Percentiles rank a stretch among this genome's conserved stretches.
Evolutionary conservation across 2,113 vertebrate genomes (phyloP).

Genomic region (Onychostruthus taczanowskii): DNA sequence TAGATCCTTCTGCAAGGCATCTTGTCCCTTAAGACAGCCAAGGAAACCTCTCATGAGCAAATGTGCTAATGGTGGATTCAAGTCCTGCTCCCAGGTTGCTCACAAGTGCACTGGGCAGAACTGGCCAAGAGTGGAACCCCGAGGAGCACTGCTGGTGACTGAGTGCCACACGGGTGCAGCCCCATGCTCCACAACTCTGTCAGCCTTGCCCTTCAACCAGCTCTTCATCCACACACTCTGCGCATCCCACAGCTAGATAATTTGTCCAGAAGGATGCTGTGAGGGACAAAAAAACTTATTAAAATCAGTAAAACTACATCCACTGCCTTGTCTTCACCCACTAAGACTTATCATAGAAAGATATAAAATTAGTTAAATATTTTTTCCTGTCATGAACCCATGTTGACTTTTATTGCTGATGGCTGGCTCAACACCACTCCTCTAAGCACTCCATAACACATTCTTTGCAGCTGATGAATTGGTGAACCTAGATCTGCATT

Average conservation of each 20-base stretch:
- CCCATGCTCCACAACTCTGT: background rate
- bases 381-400: background rate
- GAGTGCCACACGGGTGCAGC: accelerated
- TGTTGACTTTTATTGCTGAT: background rate
- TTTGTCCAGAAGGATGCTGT: background rate
- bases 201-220: background rate
- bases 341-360: background rate
- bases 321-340: background rate
- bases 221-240: background rate
- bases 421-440: background rate
- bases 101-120: background rate
- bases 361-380: background rate
- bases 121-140: too few relatives aligned
- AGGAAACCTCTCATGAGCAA: background rate
- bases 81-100: background rate
- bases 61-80: background rate
- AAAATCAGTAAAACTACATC: background rate
- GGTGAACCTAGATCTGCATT: background rate
- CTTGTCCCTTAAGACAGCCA: background rate
- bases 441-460: background rate
- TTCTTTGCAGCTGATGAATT: background rate
- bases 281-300: background rate
- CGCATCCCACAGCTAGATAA: background rate
- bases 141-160: background rate
- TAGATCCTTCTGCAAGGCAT: background rate